Conservation (phyloP, 2,797 vertebrate species). For the Loriculus beryllinus region DNA sequence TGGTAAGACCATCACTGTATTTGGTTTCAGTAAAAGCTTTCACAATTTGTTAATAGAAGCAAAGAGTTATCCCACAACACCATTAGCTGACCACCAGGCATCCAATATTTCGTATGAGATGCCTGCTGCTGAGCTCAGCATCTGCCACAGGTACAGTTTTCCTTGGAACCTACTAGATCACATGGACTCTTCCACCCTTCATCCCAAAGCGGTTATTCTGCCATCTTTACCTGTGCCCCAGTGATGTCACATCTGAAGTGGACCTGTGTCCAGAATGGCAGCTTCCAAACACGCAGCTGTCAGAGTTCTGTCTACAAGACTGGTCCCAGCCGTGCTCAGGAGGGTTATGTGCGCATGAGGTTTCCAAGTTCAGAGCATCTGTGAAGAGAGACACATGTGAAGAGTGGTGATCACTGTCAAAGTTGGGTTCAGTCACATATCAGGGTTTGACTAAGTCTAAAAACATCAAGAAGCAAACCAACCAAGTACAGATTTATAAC, state of each 20-base stretch:
- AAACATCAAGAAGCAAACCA: not conserved
- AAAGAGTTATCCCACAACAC: not conserved
- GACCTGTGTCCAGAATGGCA: not conserved
- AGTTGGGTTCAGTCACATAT: not conserved
- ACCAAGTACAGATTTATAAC: not conserved
- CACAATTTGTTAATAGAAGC: not conserved
- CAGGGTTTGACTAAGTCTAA: not conserved
- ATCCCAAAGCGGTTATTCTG: not conserved
- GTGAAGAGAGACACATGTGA: not conserved
- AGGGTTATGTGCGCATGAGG: not conserved
- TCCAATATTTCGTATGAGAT: not conserved
- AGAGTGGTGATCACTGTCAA: not conserved
- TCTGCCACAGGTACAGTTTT: not conserved
- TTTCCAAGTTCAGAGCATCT: conserved; percentile 75
- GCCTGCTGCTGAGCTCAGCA: not conserved
- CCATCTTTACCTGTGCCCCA: conserved; percentile 38
- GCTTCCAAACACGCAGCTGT: not conserved
- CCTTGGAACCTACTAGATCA: not conserved
- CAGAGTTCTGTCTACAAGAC: not conserved
- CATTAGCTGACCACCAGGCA: not conserved
- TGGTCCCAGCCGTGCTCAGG: not conserved
- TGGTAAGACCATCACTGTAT: not conserved
- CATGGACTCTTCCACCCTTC: not conserved
- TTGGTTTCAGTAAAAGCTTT: not conserved
- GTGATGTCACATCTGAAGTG: conserved; percentile 5